Base-by-base conservation (phyloP, 2,888 invertebrate genomes). In the Archips xylosteana region DNA sequence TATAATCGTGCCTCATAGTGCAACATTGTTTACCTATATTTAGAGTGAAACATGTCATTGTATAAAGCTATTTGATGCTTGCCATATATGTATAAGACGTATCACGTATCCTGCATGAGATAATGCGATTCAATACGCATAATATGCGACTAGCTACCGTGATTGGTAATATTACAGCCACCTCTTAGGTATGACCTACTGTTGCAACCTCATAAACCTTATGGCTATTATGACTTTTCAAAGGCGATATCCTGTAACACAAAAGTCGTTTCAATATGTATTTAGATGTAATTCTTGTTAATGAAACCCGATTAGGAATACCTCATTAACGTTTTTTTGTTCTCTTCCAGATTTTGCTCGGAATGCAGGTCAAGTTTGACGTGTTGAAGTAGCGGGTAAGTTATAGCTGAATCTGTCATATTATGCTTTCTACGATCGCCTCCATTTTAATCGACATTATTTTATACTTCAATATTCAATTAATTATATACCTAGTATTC, bases 371-470 rank as follows among this genome's bases (percentile, higher is more conserved):
- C 71, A 82, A 82, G 70, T 85, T 51, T 81, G 80, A 64, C 75
- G 66, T 74, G 77, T 72, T 76, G 76, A 70, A 79, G 65, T 54
- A 81, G 82, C 85, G 86, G 87, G 87, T 88, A 76, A 86, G 87
- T 82, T 45, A 6, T 47, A 61, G 15, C 9, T 15, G 4, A 32
- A 32, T 1, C 2, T 3, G 32, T 47, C 13, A n/a, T 13, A 10
- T 62, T 62, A 15, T 45, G 3, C 39, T 39, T 39, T 39, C 39
- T 39, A 39, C 6, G 6, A 39, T 39, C 39, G 6, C 6, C 5
- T 39, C 6, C 4, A 39, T 39, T 39, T 39, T 39, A 6, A 6
- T 39, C 39, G 39, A 6, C 6, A 6, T 39, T 39, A 6, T 36
- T 39, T 39, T 39, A 4, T 39, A 39, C 4, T 39, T 39, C 39